These are phyloP conservation scores for Buceros bicornis DNA, from an alignment of 2,797 vertebrate species.

Conservation along the genomic window DNA sequence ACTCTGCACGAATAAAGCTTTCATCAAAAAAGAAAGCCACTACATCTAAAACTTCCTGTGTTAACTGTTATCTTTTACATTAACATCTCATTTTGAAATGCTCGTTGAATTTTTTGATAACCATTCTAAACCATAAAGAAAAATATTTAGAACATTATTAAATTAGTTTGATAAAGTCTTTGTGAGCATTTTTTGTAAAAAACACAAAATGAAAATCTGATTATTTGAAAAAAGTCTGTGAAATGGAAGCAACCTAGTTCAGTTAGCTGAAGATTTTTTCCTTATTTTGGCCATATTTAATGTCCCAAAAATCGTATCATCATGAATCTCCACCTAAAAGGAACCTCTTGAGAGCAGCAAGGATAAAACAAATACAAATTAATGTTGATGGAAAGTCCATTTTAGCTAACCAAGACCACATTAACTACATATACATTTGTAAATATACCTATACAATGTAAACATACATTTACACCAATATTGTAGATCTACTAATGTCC, in stretches of 20 bases:
- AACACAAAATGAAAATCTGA: background rate
- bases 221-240: background rate
- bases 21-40: background rate
- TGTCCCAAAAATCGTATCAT: background rate
- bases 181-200: background rate
- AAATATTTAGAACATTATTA: background rate
- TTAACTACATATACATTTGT: background rate
- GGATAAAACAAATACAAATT: background rate
- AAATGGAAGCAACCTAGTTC: background rate
- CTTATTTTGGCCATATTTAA: background rate
- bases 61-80: background rate
- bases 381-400: background rate
- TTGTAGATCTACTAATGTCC: background rate
- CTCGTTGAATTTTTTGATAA: background rate
- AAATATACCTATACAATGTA: no score
- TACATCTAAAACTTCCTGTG: background rate
- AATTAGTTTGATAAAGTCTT: background rate
- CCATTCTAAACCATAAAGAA: background rate
- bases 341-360: background rate
- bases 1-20: background rate
- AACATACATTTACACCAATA: background rate
- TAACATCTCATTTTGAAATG: background rate
- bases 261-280: background rate
- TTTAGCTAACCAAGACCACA: background rate
- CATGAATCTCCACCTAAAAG: background rate